phyloP scores from a whole-genome alignment of 2,888 invertebrate species.

The Eupithecia dodoneata region DNA sequence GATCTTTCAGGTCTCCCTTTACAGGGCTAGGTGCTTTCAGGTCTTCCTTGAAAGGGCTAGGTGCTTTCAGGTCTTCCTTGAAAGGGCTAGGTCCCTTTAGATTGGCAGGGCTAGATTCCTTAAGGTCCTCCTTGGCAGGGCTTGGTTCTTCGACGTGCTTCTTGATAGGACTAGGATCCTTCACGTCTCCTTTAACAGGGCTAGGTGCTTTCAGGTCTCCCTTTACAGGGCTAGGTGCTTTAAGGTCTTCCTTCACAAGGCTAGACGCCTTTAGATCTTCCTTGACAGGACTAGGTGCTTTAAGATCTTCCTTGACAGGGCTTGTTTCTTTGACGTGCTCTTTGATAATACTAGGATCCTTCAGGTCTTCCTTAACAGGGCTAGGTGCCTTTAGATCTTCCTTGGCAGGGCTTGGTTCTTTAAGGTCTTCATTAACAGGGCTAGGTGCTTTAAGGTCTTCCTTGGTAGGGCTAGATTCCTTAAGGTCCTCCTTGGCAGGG shows the following conservation, averaged over 20 bases:
- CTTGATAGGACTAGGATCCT: constrained; percentile 27
- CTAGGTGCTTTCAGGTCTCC: background rate
- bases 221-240: constrained; percentile 19
- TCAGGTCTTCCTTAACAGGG: constrained; percentile 10
- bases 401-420: constrained; percentile 11
- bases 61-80: constrained; percentile 17
- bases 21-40: constrained; percentile 20
- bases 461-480: constrained; percentile 21
- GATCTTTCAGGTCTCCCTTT: background rate
- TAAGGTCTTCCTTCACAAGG: constrained; percentile 9
- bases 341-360: background rate
- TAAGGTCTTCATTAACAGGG: background rate
- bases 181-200: constrained; percentile 18
- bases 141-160: constrained; percentile 21
- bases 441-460: background rate
- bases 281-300: constrained; percentile 21
- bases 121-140: constrained; percentile 21
- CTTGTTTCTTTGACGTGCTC: background rate
- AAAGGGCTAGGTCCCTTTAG: background rate
- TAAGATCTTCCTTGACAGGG: constrained; percentile 16
- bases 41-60: constrained; percentile 15
- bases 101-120: background rate
- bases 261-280: constrained; percentile 21
- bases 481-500: constrained; percentile 21
- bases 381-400: constrained; percentile 10